Evolutionary conservation across 2,113 vertebrate species (phyloP).

Genomic region (Semnornis frantzii): DNA sequence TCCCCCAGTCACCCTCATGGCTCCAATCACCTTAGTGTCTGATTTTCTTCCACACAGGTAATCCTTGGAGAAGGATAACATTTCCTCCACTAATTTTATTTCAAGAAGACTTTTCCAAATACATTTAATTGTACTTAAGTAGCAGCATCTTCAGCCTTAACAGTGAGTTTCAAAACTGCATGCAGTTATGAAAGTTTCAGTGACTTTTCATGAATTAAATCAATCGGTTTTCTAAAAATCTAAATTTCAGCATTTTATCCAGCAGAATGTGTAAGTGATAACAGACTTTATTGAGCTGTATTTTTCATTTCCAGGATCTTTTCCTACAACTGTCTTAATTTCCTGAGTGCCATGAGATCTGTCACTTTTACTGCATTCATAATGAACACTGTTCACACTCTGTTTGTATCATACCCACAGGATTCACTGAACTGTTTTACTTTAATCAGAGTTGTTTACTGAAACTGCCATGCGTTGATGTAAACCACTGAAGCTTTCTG

Average conservation of each 20-base stretch:
- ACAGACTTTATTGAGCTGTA: not conserved
- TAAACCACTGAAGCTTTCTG: not conserved
- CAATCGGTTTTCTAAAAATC: not conserved
- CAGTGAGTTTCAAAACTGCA: not conserved
- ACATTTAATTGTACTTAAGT: not conserved
- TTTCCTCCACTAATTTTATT: not conserved
- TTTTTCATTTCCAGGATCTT: not conserved
- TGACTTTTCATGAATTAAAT: not conserved
- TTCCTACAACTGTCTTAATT: not conserved
- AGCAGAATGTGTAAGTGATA: not conserved
- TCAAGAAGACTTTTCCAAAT: not conserved
- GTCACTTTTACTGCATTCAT: not conserved
- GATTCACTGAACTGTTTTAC: not conserved
- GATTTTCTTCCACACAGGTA: not conserved
- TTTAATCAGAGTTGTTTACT: constrained; percentile 13
- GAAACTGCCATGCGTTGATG: not conserved
- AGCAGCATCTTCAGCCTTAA: not conserved
- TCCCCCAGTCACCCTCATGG: no score
- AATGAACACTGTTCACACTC: not conserved
- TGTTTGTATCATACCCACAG: not conserved
- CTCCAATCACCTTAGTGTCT: not conserved
- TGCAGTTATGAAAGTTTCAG: not conserved
- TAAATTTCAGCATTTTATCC: not conserved
- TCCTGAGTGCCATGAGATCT: not conserved
- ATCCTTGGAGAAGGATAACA: not conserved